Percentiles rank a stretch among this genome's conserved stretches.
Evolutionary conservation across 1,140 invertebrate genomes (phyloP).

Genomic region (Cyclargus thomasi): DNA sequence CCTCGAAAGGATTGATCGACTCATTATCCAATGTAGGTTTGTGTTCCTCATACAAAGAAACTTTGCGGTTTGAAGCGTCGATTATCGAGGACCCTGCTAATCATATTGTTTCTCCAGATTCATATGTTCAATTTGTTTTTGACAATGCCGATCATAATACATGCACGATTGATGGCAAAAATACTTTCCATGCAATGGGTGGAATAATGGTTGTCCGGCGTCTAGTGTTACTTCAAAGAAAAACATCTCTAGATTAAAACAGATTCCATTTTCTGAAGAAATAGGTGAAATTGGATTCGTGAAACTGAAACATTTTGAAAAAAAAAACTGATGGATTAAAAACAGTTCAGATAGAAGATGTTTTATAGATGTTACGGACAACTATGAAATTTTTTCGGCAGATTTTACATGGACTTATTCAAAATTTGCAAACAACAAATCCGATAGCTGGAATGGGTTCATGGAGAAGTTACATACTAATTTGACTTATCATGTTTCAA

Average conservation of each 20-base stretch:
- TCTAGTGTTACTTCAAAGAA: constrained; percentile 30
- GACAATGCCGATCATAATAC: constrained; percentile 52
- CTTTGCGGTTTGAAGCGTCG: constrained; percentile 32
- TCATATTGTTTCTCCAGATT: constrained; percentile 18
- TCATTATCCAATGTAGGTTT: constrained; percentile 36
- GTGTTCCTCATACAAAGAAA: constrained; percentile 37
- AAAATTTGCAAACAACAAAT: constrained; percentile 20
- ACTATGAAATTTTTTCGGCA: constrained; percentile 20
- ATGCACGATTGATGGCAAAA: constrained; percentile 33
- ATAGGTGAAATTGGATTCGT: constrained; percentile 20
- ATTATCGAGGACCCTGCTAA: constrained; percentile 28
- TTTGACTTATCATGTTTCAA: constrained; percentile 8
- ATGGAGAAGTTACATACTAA: constrained; percentile 17
- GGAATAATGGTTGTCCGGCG: constrained; percentile 26
- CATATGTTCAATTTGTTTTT: constrained; percentile 40
- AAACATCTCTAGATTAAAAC: constrained; percentile 18
- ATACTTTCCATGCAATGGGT: constrained; percentile 37
- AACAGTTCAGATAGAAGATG: constrained; percentile 15
- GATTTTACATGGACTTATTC: constrained; percentile 19
- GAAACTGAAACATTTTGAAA: constrained; percentile 19
- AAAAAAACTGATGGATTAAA: constrained; percentile 16
- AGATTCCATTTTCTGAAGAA: constrained; percentile 19
- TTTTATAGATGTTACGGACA: constrained; percentile 19
- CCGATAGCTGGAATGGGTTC: constrained; percentile 17
- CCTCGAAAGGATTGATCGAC: constrained; percentile 28